phyloP scores from a whole-genome alignment of 2,113 vertebrate species.

The Chionis minor region DNA sequence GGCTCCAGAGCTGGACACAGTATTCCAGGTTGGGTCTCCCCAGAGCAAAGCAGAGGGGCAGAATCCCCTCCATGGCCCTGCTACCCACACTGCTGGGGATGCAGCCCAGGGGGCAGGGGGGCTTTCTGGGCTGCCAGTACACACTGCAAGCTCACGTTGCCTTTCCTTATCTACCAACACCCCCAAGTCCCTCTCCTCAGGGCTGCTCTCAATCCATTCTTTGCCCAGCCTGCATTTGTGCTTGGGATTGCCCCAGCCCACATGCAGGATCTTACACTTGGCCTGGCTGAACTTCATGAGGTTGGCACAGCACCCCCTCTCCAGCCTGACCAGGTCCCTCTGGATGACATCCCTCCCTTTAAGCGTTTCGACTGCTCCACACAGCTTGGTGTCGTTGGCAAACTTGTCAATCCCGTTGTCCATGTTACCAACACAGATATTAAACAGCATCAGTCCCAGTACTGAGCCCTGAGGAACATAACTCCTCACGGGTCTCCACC shows the following conservation, averaged over 20 bases:
- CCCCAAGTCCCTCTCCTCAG: not conserved
- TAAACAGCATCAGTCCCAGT: not conserved
- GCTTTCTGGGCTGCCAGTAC: not conserved
- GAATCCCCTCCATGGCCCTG: not conserved
- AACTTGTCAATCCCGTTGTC: not conserved
- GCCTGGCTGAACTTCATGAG: not conserved
- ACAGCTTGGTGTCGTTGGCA: not conserved
- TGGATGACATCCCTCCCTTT: not conserved
- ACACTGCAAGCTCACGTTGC: not conserved
- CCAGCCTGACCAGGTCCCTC: not conserved
- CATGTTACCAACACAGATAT: not conserved
- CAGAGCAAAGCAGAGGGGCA: not conserved
- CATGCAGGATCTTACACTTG: not conserved
- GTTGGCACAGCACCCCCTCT: not conserved
- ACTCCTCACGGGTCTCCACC: not conserved
- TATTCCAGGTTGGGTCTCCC: not conserved
- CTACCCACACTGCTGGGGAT: not conserved
- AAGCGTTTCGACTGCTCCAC: not conserved
- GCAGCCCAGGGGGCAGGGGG: not conserved
- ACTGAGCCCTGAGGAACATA: not conserved
- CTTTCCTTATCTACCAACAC: not conserved
- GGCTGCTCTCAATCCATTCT: not conserved
- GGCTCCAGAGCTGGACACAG: not conserved
- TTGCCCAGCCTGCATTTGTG: not conserved
- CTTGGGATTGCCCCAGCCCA: not conserved